These are phyloP conservation scores for Pandemis cinnamomeana DNA, from an alignment of 2,888 invertebrate genomes.

Conservation along the genomic window DNA sequence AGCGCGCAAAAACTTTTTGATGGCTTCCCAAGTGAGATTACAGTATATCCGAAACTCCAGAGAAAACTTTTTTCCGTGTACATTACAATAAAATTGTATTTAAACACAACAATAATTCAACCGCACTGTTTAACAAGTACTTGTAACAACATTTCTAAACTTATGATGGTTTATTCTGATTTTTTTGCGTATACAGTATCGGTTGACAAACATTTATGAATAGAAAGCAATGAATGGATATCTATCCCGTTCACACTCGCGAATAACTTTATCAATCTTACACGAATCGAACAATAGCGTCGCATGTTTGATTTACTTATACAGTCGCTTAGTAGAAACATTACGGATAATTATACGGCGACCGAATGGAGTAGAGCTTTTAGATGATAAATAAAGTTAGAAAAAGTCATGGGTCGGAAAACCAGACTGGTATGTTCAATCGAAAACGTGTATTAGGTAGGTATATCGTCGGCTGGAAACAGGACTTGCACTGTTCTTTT, in stretches of 20 bases:
- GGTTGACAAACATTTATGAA: slow-evolving; percentile 69
- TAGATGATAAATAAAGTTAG: background rate
- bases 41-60: slow-evolving; percentile 55
- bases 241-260: slow-evolving; percentile 82
- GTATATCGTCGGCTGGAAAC: no score
- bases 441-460: no score
- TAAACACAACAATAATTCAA: background rate
- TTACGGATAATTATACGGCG: slow-evolving; percentile 82
- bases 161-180: slow-evolving; percentile 30
- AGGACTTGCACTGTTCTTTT: no score
- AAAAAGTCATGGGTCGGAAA: background rate
- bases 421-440: background rate
- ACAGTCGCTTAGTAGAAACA: slow-evolving; percentile 84
- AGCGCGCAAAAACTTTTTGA: slow-evolving; percentile 74
- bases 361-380: slow-evolving; percentile 68
- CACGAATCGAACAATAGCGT: slow-evolving; percentile 84
- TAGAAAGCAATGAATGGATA: slow-evolving; percentile 76
- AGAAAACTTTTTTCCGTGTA: slow-evolving; percentile 7
- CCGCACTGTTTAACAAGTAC: background rate
- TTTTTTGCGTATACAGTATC: slow-evolving; percentile 55
- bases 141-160: background rate
- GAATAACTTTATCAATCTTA: slow-evolving; percentile 84
- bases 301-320: slow-evolving; percentile 82
- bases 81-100: background rate
- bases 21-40: slow-evolving; percentile 59